A percentile compares a stretch with the other conserved stretches of the same genome.
Conservation (phyloP, 2,113 vertebrate genomes). For the Neolamprologus falcicula region DNA sequence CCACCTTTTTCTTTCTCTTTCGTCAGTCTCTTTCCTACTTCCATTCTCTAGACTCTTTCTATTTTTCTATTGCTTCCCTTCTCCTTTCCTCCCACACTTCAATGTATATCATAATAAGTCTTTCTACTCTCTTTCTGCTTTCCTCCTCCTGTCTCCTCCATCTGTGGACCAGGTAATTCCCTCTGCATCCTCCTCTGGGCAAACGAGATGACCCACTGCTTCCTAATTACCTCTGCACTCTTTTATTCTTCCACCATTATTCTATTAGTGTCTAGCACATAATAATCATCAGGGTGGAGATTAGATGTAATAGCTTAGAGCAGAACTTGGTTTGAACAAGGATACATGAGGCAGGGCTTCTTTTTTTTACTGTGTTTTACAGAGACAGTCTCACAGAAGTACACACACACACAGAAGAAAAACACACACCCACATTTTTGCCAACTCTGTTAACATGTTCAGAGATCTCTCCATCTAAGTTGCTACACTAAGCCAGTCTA, state of each 20-base stretch:
- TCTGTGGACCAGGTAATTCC: slow-evolving; percentile 47
- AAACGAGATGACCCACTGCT: slow-evolving; percentile 49
- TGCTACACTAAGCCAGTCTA: neutral
- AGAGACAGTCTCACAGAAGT: neutral
- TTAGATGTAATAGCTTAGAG: slow-evolving; percentile 49
- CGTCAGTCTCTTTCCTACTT: neutral
- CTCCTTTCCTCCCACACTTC: neutral
- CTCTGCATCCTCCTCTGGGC: slow-evolving; percentile 28
- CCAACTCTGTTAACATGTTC: neutral
- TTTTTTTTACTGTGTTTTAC: neutral
- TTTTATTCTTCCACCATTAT: slow-evolving; percentile 44
- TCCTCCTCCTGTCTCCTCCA: neutral
- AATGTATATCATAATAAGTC: neutral
- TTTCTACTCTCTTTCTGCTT: neutral
- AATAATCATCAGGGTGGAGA: slow-evolving; percentile 56
- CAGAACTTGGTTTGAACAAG: slow-evolving; percentile 33
- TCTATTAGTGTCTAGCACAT: slow-evolving; percentile 55
- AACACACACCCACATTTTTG: neutral
- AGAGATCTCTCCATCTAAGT: neutral
- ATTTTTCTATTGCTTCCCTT: neutral
- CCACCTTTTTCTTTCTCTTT: neutral
- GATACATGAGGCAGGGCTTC: neutral
- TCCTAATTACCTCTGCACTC: slow-evolving; percentile 48
- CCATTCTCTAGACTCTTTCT: neutral
- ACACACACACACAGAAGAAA: neutral